phyloP scores from a whole-genome alignment of 2,797 vertebrate species.

The Periophthalmus magnuspinnatus region DNA sequence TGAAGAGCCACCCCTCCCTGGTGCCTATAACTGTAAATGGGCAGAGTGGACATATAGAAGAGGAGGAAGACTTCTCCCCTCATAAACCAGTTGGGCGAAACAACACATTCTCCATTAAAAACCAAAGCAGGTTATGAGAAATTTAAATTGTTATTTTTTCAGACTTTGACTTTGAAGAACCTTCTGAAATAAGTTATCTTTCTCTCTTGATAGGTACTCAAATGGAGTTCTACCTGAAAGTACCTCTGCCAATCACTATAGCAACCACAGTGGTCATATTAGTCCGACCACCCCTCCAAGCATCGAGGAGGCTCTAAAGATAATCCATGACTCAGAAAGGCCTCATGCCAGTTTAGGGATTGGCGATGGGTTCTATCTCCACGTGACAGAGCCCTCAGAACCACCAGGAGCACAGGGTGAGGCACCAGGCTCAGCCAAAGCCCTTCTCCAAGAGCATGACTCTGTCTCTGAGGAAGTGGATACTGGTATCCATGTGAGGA shows the following conservation, averaged over 20 bases:
- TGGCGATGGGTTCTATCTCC: constrained; percentile 89
- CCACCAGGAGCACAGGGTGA: constrained; percentile 52
- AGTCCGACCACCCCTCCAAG: constrained; percentile 86
- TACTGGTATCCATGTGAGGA: constrained; percentile 95
- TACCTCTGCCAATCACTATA: constrained; percentile 62
- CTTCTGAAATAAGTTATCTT: not conserved
- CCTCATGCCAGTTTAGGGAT: constrained; percentile 77
- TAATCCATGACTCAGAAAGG: constrained; percentile 90
- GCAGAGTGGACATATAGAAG: constrained; percentile 82
- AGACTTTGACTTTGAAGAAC: not conserved
- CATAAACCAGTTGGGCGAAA: constrained; percentile 61
- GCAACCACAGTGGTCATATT: constrained; percentile 57
- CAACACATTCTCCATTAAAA: constrained; percentile 64
- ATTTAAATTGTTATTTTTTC: not conserved
- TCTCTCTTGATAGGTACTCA: constrained; percentile 69
- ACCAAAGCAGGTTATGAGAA: constrained; percentile 67
- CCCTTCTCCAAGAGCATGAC: constrained; percentile 76
- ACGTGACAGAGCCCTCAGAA: constrained; percentile 77
- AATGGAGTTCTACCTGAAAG: constrained; percentile 85
- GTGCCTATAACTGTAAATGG: constrained; percentile 83
- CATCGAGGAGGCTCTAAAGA: constrained; percentile 95
- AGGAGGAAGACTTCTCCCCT: constrained; percentile 65
- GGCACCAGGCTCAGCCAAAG: constrained; percentile 66
- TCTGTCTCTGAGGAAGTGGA: constrained; percentile 87
- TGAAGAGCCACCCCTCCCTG: constrained; percentile 84